A percentile compares a stretch with the other conserved stretches of the same genome.
These are phyloP conservation scores for Meiosimyza decipiens DNA, from an alignment of 2,888 invertebrate species.

Conservation along the genomic window DNA sequence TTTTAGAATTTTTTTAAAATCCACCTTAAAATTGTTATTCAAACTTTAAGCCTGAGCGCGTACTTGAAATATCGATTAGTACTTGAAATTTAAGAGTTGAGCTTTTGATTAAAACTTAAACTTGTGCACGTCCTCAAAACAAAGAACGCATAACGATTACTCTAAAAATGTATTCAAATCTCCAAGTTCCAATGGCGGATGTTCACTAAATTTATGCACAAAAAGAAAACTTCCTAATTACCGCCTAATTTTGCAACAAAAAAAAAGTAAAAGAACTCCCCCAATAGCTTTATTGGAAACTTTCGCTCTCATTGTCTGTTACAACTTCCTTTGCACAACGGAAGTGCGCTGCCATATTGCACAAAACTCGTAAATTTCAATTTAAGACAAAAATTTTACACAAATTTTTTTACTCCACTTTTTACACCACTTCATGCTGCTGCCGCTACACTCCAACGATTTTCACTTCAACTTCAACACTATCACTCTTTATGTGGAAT, in stretches of 20 bases:
- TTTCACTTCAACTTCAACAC: neutral
- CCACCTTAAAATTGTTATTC: no score
- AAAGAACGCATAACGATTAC: no score
- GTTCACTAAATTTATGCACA: no score
- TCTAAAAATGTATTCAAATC: no score
- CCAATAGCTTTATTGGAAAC: neutral
- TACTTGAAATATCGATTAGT: no score
- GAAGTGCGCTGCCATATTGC: slow-evolving; percentile 33
- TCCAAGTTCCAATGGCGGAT: no score
- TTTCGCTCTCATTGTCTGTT: neutral
- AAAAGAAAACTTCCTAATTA: no score
- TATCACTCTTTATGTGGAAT: neutral
- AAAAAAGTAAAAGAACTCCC: neutral
- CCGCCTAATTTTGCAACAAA: neutral
- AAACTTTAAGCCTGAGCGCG: no score
- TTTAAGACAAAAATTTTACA: neutral
- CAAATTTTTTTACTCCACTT: neutral
- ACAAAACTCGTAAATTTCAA: slow-evolving; percentile 8
- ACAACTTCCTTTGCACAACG: slow-evolving; percentile 27
- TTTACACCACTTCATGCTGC: neutral
- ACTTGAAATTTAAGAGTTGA: no score
- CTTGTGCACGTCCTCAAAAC: no score
- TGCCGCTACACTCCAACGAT: neutral
- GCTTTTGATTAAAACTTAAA: no score
- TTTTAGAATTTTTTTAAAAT: no score